Evolutionary conservation across 2,113 vertebrate species (phyloP), one percentile per base, ranked within the genome.

Genomic region (Oceanites oceanicus): DNA sequence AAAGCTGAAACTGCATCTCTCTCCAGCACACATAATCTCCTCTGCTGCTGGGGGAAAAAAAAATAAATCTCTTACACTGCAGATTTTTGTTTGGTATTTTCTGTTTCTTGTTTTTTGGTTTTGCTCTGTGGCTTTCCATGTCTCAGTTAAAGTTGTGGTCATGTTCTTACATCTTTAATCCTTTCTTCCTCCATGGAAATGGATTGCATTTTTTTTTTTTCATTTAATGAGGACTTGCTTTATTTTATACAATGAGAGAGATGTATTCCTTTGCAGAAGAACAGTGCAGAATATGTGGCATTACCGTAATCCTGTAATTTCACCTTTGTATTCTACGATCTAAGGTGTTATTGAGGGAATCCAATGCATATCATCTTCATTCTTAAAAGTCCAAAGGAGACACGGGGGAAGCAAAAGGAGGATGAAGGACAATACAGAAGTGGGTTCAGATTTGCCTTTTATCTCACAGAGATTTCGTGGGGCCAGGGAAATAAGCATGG

Each of bases 1-100:
- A 96, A 95, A 96, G 81, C 62, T 92, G 61, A 93, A 86, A 63
- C 47, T 75, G 49, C 34, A 59, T 73, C 26, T 83, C 71, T 93
- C 30, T 92, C 58, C 26, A 77, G n/a, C 17, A 65, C 59, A 49
- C 25, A 56, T 75, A 81, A 84, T 84, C 61, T 89, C 32, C n/a
- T 68, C 9, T 93, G 52, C 22, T 86, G 8, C 27, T 65, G 7
- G 7, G 25, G 29, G 13, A 10, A 32, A 83, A 73, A 73, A 49
- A 71, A 5, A 9, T 4, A 83, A 61, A 66, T 40, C 67, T 82
- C 9, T 78, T 68, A 36, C 19, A 32, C 8, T 29, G 7, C 16
- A 71, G 40, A 68, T 29, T 74, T 94, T 83, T 94, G 9, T 66
- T 90, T 27, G 12, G 1, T 45, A 15, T 65, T 79, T 90, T 61